Conservation (phyloP, 1,140 invertebrate genomes). For the Megalopta genalis region DNA sequence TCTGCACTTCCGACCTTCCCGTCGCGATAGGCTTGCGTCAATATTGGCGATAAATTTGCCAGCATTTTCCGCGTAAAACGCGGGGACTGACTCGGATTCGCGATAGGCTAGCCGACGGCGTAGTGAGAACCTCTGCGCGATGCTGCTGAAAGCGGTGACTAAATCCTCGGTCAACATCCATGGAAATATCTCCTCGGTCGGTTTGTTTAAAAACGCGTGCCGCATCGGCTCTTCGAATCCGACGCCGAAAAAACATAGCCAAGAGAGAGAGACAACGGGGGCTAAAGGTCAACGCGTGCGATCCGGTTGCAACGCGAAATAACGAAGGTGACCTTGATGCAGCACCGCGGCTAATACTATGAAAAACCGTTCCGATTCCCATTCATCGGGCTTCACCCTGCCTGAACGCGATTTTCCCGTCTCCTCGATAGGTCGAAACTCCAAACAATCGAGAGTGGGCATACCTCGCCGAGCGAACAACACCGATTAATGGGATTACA, state of each 20-base stretch:
- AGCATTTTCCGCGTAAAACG: too few species aligned
- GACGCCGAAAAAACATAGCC: too few species aligned
- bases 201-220: background rate
- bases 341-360: background rate
- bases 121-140: background rate
- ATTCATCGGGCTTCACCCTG: background rate
- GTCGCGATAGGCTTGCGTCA: background rate
- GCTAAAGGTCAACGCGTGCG: too few species aligned
- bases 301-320: too few species aligned
- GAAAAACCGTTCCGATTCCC: background rate
- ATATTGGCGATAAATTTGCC: background rate
- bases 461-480: background rate
- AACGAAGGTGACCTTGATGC: background rate
- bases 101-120: too few species aligned
- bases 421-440: background rate
- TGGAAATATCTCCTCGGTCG: background rate
- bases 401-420: background rate
- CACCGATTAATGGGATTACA: constrained; percentile 14
- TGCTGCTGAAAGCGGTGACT: background rate
- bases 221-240: background rate
- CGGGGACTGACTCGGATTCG: background rate
- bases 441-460: background rate
- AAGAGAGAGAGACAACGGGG: background rate
- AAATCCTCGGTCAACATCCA: background rate
- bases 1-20: background rate